Base-by-base conservation (phyloP, 2,888 invertebrate genomes). In the Cecidostiba fungosa region DNA sequence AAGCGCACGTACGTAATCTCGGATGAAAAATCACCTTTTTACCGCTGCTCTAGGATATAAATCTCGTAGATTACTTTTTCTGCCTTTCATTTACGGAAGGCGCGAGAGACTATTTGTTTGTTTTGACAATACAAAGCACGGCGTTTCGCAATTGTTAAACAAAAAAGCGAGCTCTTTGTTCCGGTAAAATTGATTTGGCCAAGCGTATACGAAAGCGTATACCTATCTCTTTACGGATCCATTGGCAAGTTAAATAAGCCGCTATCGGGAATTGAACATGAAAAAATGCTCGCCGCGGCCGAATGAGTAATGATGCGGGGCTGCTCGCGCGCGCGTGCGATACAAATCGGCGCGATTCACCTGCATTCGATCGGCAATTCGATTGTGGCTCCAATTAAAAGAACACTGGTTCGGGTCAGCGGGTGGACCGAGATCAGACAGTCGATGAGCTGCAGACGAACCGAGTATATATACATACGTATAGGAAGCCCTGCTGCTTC, bases 311-410 rank as follows among this genome's bases (percentile, higher is more conserved):
- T 92, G 92, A 92, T 91, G 89, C 89, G 90, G 29, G 29, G 90
- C 91, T 59, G 54, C 54, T 59, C 54, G 54, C 54, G 50, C 90
- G 90, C 91, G 92, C 90, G n/a, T n/a, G 90, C 91, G 92, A 92
- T 92, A 92, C 91, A 92, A 92, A 92, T 92, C 92, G 92, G 89
- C 89, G 89, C 90, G 90, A 92, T 92, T 92, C 92, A 92, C 92
- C 92, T 91, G 92, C 16, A 90, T 90, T 88, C 90, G 91, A 91
- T 92, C 90, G 91, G 77, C 89, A 89, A 90, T 91, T 92, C 90
- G 90, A 91, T 90, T 92, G 91, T 82, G 50, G 89, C 91, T 90
- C 92, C 93, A 93, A 93, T 93, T 92, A 92, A 92, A 92, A 90
- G 90, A 92, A 92, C 90, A 92, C 90, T 90, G 90, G 89, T 90